Conservation (phyloP, 1,140 invertebrate species). For the Tribolium castaneum region DNA sequence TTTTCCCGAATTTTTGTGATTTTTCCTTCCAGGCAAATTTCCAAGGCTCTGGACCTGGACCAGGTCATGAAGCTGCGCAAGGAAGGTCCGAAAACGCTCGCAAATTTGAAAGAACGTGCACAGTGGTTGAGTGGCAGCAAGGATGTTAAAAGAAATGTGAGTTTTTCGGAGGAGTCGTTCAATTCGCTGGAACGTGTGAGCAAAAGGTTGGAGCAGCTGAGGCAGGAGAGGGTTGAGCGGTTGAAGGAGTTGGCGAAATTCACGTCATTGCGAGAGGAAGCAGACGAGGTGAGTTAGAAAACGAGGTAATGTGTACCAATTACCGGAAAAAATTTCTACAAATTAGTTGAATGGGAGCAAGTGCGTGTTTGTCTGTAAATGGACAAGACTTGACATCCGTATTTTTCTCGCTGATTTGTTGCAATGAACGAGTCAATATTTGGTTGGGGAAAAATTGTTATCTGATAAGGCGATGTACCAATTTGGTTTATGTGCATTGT, state of each 20-base stretch:
- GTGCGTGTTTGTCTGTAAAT: conserved; percentile 12
- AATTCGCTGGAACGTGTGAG: conserved; percentile 68
- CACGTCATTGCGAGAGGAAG: conserved; percentile 68
- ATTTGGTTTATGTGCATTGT: no score
- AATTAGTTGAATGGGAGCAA: conserved; percentile 25
- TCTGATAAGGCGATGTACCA: no score
- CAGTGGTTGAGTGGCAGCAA: conserved; percentile 62
- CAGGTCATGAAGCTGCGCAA: conserved; percentile 66
- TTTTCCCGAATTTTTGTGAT: not conserved
- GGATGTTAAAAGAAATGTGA: conserved; percentile 63
- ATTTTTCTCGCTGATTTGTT: not conserved
- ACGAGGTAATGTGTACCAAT: conserved; percentile 1
- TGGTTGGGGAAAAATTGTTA: no score
- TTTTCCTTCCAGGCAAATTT: conserved; percentile 59
- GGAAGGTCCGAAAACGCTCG: conserved; percentile 65
- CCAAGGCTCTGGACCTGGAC: conserved; percentile 66
- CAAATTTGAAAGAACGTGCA: conserved; percentile 66
- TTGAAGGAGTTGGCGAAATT: conserved; percentile 68
- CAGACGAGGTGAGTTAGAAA: conserved; percentile 66
- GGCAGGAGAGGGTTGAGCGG: conserved; percentile 67
- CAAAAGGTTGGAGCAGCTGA: conserved; percentile 67
- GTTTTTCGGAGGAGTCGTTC: conserved; percentile 66
- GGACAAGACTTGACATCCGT: conserved; percentile 19
- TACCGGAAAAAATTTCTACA: conserved; percentile 36
- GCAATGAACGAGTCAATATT: no score